Evolutionary conservation across 1,140 invertebrate species (phyloP), one percentile per base, ranked within the genome.

Genomic region (Mesaphorura yosii): DNA sequence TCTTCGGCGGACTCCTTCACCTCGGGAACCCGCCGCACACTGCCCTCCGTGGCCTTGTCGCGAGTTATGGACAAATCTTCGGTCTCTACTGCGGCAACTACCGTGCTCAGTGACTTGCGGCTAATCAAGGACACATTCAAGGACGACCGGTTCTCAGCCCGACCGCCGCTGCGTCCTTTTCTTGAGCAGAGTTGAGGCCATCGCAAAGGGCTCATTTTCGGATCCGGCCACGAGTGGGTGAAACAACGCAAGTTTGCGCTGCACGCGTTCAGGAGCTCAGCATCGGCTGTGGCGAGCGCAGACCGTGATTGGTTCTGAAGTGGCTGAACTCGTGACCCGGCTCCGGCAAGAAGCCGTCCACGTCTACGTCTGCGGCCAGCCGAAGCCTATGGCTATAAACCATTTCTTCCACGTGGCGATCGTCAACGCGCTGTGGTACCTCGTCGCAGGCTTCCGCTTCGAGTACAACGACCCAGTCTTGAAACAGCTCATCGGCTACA

Each of bases 21-120:
- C 31, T 54, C n/a, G 53, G 53, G 1, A 54, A 47, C 27, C 53
- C 53, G 27, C 53, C 53, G 15, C 53, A 54, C 49, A 42, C 42
- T 28, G 53, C 45, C 2, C 25, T 54, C 7, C 12, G 42, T 10
- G 4, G 46, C 1, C 14, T 54, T 1, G 55, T 38, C 3, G 25
- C 17, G n/a, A 54, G 48, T 44, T 58, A 58, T 41, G 57, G 57
- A 23, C 45, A 57, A 26, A 58, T 58, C 10, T 26, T 54, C 25
- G 51, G 42, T 10, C 22, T 54, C 20, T 42, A 54, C 29, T 58
- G 45, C 37, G 57, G 51, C 22, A 58, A 45, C 37, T 58, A 47
- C 40, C 47, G 52, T 45, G 0, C 19, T 58, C 12, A 58, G 48
- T 41, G 57, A 58, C n/a, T 47, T 47, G 6, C 25, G 40, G 19